Base-by-base conservation (phyloP, 2,888 invertebrate species). In the Xanthia icteritia region DNA sequence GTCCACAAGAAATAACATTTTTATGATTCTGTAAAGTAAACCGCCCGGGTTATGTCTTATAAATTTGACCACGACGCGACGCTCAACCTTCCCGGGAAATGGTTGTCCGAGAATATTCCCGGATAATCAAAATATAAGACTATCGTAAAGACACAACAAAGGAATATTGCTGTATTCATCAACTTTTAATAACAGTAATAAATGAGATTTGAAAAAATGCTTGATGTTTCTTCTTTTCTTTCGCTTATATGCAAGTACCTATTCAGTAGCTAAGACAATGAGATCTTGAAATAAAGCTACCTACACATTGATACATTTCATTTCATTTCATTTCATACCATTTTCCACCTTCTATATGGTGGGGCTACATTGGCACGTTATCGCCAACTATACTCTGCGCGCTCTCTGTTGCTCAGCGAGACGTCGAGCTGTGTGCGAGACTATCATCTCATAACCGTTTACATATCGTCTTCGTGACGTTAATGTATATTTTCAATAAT, bases 11-110 rank as follows among this genome's bases (percentile, higher is more conserved):
- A 81, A 84, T 86, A 87, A 87, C 78, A 82, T 83, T 87, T 86
- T 87, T 87, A 87, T 82, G 86, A 71, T 82, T 86, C 82, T 82
- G 84, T 87, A 86, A 87, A 87, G 81, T 82, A 87, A 84, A 84
- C 84, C 81, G 82, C 67, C 64, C 77, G 76, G 71, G 82, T 86
- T 86, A 83, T 81, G 73, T 82, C 80, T 85, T 86, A 87, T 86
- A 87, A 87, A 86, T 82, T 87, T 84, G 81, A 79, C 84, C 81
- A 77, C 84, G 77, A 66, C 48, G 68, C 84, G 67, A 69, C 74
- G 73, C 68, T 74, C 61, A 79, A 74, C 81, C 69, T 83, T 65
- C 61, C 60, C 48, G 54, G 54, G 73, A 60, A 85, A 81, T 39
- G 69, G 75, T 68, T 77, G 73, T 81, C 85, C 77, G 45, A 78